phyloP scores from a whole-genome alignment of 2,797 vertebrate species.

The Hydrocynus forskahlii region DNA sequence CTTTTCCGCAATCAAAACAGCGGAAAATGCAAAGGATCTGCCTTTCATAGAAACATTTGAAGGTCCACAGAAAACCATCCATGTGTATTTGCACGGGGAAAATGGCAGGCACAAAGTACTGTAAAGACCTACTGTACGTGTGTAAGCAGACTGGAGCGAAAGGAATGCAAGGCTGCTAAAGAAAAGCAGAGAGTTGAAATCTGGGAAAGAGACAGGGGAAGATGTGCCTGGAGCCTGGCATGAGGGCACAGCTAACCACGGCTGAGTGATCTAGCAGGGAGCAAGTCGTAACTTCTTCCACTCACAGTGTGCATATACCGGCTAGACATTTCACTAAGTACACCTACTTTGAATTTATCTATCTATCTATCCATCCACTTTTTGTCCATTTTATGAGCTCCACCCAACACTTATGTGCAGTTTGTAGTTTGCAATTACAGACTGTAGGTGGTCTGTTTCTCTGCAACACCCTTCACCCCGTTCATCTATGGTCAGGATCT shows the following conservation, averaged over 20 bases:
- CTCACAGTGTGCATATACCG: too few species aligned
- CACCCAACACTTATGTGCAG: too few species aligned
- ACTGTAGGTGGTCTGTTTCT: too few species aligned
- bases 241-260: not conserved
- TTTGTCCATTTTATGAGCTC: too few species aligned
- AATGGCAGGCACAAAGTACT: not conserved
- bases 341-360: too few species aligned
- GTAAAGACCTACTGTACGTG: conserved; percentile 26
- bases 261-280: not conserved
- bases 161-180: conserved; percentile 40
- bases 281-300: not conserved
- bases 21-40: conserved; percentile 41
- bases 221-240: not conserved
- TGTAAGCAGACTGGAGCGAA: not conserved
- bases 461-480: too few species aligned
- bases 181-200: conserved; percentile 1
- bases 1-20: conserved; percentile 45
- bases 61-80: conserved; percentile 10
- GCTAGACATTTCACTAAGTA: too few species aligned
- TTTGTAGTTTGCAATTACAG: too few species aligned
- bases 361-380: too few species aligned
- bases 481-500: too few species aligned
- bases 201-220: not conserved
- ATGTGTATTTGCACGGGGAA: not conserved
- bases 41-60: conserved; percentile 37